A percentile compares a stretch with the other conserved stretches of the same genome.
Evolutionary conservation across 2,113 vertebrate species (phyloP).

Genomic region (Oplegnathus fasciatus): DNA sequence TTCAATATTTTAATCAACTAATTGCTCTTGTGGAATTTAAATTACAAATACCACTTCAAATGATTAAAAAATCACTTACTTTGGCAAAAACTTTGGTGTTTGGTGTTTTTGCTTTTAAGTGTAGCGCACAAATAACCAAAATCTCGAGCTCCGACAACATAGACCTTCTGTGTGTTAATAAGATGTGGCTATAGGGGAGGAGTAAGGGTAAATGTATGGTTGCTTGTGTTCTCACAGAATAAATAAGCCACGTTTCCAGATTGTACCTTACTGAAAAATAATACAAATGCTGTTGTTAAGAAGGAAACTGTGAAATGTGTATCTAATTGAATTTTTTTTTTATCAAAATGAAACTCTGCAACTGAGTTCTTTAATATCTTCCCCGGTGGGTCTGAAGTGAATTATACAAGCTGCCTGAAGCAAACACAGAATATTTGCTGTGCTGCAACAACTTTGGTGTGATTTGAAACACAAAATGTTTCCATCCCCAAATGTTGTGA

Average conservation of each 20-base stretch:
- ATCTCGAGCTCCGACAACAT: neutral
- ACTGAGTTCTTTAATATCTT: conserved; percentile 59
- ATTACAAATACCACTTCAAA: neutral
- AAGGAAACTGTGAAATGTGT: conserved; percentile 31
- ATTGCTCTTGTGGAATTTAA: conserved; percentile 33
- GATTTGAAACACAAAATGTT: conserved; percentile 55
- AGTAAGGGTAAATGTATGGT: neutral
- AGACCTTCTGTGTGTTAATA: conserved; percentile 2
- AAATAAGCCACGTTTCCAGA: conserved; percentile 23
- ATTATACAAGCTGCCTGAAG: conserved; percentile 69
- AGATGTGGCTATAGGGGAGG: neutral
- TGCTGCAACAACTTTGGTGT: conserved; percentile 35
- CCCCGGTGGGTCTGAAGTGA: conserved; percentile 55
- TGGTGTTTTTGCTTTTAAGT: neutral
- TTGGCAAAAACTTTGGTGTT: neutral
- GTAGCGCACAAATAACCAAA: neutral
- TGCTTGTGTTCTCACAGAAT: neutral
- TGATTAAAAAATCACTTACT: neutral
- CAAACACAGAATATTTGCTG: conserved; percentile 63
- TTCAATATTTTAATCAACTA: conserved; percentile 27
- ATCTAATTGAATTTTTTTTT: conserved; percentile 32
- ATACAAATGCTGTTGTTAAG: conserved; percentile 27
- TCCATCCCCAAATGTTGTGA: neutral
- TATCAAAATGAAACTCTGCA: conserved; percentile 44
- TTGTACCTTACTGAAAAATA: conserved; percentile 13